Percentiles rank a stretch among this genome's conserved stretches.
These are phyloP conservation scores for Meteorus sp. DNA, from an alignment of 1,140 invertebrate species.

Conservation along the genomic window DNA sequence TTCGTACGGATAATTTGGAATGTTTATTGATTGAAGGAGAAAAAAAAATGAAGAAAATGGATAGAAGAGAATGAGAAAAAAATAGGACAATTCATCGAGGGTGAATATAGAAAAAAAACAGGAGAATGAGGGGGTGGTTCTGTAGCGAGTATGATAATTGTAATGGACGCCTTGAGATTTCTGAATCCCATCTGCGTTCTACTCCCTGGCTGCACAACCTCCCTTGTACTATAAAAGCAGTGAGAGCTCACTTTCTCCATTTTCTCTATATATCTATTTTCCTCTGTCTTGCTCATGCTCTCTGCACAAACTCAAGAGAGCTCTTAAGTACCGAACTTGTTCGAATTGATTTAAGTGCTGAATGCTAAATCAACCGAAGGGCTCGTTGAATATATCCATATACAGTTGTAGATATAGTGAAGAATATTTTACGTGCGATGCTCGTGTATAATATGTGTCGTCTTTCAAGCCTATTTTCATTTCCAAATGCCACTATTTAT, in stretches of 20 bases:
- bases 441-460: too few species aligned
- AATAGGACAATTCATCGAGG: too few species aligned
- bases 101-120: neutral
- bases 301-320: slow-evolving; percentile 23
- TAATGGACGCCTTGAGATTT: neutral
- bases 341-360: slow-evolving; percentile 60
- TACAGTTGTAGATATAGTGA: too few species aligned
- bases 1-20: too few species aligned
- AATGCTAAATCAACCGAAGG: slow-evolving; percentile 57
- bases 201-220: neutral
- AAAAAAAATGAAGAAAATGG: too few species aligned
- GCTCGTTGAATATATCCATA: too few species aligned
- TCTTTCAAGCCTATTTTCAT: too few species aligned
- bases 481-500: too few species aligned
- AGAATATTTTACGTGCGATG: too few species aligned
- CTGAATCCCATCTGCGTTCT: neutral
- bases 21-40: too few species aligned
- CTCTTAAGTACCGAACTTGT: slow-evolving; percentile 59
- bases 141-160: neutral
- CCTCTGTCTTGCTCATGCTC: neutral
- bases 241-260: neutral
- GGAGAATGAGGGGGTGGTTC: neutral
- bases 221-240: too few species aligned
- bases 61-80: too few species aligned
- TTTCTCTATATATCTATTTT: neutral